Conservation (phyloP, 1,140 invertebrate species). For the Radopholus similis region DNA sequence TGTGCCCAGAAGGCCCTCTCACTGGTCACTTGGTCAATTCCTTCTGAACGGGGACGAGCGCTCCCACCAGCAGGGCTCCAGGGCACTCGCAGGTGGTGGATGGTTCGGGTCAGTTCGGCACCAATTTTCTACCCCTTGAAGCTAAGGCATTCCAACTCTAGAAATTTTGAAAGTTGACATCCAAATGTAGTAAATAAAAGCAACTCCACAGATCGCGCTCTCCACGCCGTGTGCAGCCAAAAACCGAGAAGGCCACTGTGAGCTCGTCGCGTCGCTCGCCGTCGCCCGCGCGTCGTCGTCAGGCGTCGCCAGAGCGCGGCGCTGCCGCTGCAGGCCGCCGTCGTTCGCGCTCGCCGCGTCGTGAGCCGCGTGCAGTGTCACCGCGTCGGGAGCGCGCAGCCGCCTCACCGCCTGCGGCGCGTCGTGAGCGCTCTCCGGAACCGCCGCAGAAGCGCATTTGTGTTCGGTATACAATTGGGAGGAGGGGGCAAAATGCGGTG, state of each 20-base stretch:
- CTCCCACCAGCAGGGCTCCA: too few relatives aligned
- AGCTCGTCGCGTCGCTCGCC: slow-evolving; percentile 44
- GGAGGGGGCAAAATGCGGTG: slow-evolving; percentile 8
- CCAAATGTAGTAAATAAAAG: slow-evolving; percentile 44
- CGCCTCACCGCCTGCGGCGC: slow-evolving; percentile 11
- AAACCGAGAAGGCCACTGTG: slow-evolving; percentile 25
- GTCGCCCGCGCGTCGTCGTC: slow-evolving; percentile 34
- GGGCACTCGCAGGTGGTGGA: too few relatives aligned
- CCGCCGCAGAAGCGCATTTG: slow-evolving; percentile 7
- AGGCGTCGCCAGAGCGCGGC: slow-evolving; percentile 9
- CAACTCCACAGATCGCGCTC: slow-evolving; percentile 7
- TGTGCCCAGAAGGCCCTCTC: too few relatives aligned
- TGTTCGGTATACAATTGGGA: slow-evolving; percentile 23
- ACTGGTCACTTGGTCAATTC: too few relatives aligned
- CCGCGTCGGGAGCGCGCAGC: background rate
- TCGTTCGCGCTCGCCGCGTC: slow-evolving; percentile 24
- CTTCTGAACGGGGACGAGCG: too few relatives aligned
- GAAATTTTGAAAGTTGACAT: background rate
- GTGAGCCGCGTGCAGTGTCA: slow-evolving; percentile 16
- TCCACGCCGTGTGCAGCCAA: slow-evolving; percentile 1
- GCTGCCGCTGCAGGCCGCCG: too few relatives aligned
- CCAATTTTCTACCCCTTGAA: too few relatives aligned
- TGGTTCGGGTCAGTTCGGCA: too few relatives aligned
- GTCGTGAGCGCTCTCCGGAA: slow-evolving; percentile 10
- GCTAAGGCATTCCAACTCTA: too few relatives aligned